phyloP scores from a whole-genome alignment of 2,113 vertebrate genomes.

The Nestor notabilis region DNA sequence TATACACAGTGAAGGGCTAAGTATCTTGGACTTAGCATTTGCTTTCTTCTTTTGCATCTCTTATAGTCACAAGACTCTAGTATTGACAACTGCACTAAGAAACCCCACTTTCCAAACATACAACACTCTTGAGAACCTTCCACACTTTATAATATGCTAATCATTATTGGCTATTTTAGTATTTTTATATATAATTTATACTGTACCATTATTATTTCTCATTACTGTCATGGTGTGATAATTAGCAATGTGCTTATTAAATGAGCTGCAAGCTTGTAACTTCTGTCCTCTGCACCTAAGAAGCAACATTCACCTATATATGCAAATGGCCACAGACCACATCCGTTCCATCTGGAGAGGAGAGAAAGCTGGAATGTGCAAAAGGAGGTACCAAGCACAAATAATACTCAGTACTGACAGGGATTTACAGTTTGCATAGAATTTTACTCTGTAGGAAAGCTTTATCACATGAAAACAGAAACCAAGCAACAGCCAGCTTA shows the following conservation, averaged over 20 bases:
- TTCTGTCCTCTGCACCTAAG: background rate
- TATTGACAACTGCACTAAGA: background rate
- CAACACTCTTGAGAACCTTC: background rate
- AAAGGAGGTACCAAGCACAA: background rate
- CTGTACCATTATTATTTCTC: background rate
- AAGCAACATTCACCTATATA: background rate
- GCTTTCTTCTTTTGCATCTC: background rate
- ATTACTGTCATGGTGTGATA: background rate
- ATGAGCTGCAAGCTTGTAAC: background rate
- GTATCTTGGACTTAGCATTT: background rate
- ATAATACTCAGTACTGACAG: background rate
- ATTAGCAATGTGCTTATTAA: background rate
- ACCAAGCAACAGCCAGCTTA: background rate
- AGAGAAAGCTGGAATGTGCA: background rate
- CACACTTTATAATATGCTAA: background rate
- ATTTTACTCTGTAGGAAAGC: background rate
- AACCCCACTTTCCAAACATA: background rate
- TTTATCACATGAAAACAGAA: background rate
- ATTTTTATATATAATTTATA: background rate
- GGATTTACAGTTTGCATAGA: background rate
- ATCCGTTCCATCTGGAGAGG: background rate
- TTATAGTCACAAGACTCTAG: background rate
- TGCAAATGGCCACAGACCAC: background rate
- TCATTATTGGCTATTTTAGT: background rate
- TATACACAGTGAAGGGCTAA: background rate